Percentiles rank a stretch among this genome's conserved stretches.
phyloP scores from a whole-genome alignment of 2,888 invertebrate genomes.

The Catocala nupta region DNA sequence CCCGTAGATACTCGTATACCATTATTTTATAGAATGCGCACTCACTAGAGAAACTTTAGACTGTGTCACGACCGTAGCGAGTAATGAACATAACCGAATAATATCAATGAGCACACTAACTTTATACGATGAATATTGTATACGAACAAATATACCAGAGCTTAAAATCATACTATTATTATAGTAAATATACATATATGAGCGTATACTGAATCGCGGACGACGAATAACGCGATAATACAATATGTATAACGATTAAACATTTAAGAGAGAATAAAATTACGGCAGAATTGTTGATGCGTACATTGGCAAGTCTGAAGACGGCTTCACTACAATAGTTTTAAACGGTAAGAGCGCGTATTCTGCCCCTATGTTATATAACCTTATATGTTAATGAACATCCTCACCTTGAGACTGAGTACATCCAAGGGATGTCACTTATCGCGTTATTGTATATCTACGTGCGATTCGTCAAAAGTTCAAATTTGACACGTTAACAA shows the following conservation, averaged over 20 bases:
- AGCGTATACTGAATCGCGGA: slow-evolving; percentile 66
- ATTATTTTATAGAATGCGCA: slow-evolving; percentile 72
- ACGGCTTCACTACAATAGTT: slow-evolving; percentile 17
- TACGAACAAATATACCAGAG: slow-evolving; percentile 86
- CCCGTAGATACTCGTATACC: slow-evolving; percentile 72
- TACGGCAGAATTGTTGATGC: slow-evolving; percentile 17
- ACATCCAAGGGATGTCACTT: slow-evolving; percentile 64
- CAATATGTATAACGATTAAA: slow-evolving; percentile 53
- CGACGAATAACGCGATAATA: slow-evolving; percentile 45
- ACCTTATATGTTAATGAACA: slow-evolving; percentile 20
- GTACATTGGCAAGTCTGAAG: slow-evolving; percentile 10
- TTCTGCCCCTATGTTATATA: slow-evolving; percentile 23
- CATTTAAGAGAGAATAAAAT: slow-evolving; percentile 39
- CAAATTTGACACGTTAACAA: slow-evolving; percentile 67
- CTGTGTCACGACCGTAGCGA: slow-evolving; percentile 72
- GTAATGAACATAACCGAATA: slow-evolving; percentile 63
- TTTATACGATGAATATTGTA: slow-evolving; percentile 78
- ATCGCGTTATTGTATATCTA: slow-evolving; percentile 58
- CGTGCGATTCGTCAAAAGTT: slow-evolving; percentile 66
- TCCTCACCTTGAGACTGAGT: slow-evolving; percentile 73
- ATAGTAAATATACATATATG: slow-evolving; percentile 70
- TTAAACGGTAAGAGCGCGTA: slow-evolving; percentile 24
- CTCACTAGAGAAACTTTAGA: slow-evolving; percentile 77
- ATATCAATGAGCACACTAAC: slow-evolving; percentile 75
- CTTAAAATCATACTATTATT: slow-evolving; percentile 80